Base-by-base conservation (phyloP, 2,113 vertebrate genomes). In the Uropsilus gracilis region DNA sequence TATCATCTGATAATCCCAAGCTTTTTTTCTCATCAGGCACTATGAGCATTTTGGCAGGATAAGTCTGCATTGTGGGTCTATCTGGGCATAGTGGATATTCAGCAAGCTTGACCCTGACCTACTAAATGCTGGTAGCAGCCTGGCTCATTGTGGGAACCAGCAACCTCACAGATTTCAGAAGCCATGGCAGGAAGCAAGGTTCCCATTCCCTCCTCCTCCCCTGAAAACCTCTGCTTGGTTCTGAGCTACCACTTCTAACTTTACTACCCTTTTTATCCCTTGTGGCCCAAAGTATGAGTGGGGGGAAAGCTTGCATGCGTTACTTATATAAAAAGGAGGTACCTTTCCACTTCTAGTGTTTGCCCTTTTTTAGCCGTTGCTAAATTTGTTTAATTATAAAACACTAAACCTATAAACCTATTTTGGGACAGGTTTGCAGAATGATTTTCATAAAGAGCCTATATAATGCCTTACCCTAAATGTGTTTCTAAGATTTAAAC, bases 371-470 rank as follows among this genome's bases (percentile, higher is more conserved):
- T 64, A 59, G 71, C n/a, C 86, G 17, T 75, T 91, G 57, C 75
- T 80, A 57, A 91, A 26, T 87, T 94, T 94, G 59, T 75, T 90
- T 90, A 69, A 66, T 55, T 81, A 53, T 28, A 88, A 53, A 94
- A 55, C 87, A 50, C n/a, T 61, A 64, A 86, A 57, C 42, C 80
- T 24, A 42, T 26, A 42, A 86, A 81, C 84, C 48, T 73, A 68
- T 57, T 86, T 34, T 63, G 32, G 53, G 30, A 50, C n/a, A 59
- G 57, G n/a, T 76, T 80, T 89, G 6, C 24, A 57, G 46, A 42
- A 69, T 28, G 64, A 32, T 87, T 80, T 90, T 90, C 72, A 55
- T 90, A 42, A 86, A 86, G 53, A 48, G 2, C 28, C 42, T 57
- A 9, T 71, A 48, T 66, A 57, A 63, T 69, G 50, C 32, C 42